phyloP scores from a whole-genome alignment of 2,797 vertebrate genomes.

The Scomberomorus guttatus region DNA sequence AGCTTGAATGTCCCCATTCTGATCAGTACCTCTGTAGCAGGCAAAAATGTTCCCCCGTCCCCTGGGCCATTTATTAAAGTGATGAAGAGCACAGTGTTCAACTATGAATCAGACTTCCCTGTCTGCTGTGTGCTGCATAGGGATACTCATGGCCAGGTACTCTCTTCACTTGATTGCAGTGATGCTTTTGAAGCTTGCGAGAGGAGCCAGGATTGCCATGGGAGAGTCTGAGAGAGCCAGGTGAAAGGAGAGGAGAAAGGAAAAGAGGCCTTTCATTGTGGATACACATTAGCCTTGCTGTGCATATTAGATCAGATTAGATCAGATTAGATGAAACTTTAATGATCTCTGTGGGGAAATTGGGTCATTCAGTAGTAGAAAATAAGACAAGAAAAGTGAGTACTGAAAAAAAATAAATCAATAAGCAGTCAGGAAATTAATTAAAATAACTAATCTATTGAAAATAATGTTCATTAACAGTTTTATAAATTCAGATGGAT shows the following conservation, averaged over 20 bases:
- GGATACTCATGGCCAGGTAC: constrained; percentile 65
- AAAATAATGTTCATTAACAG: constrained; percentile 7
- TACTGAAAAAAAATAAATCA: background rate
- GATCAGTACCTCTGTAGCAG: constrained; percentile 76
- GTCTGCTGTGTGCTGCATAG: constrained; percentile 66
- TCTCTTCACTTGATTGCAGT: constrained; percentile 60
- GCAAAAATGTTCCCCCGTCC: constrained; percentile 71
- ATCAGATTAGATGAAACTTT: constrained; percentile 52
- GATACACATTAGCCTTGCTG: constrained; percentile 31
- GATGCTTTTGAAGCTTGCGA: constrained; percentile 55
- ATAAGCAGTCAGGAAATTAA: constrained; percentile 9
- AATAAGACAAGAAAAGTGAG: constrained; percentile 21
- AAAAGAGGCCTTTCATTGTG: constrained; percentile 31
- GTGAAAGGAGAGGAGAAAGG: constrained; percentile 37
- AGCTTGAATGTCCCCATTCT: constrained; percentile 74
- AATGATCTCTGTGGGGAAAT: constrained; percentile 39
- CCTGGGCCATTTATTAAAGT: constrained; percentile 82
- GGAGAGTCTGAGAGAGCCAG: constrained; percentile 22
- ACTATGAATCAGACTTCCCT: constrained; percentile 79
- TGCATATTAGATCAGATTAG: constrained; percentile 48
- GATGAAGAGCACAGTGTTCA: constrained; percentile 78
- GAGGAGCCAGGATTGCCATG: constrained; percentile 38
- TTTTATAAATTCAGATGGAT: constrained; percentile 17
- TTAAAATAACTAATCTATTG: background rate
- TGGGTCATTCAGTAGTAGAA: constrained; percentile 10